Conservation (phyloP, 2,113 vertebrate species). For the Embiotoca jacksoni region DNA sequence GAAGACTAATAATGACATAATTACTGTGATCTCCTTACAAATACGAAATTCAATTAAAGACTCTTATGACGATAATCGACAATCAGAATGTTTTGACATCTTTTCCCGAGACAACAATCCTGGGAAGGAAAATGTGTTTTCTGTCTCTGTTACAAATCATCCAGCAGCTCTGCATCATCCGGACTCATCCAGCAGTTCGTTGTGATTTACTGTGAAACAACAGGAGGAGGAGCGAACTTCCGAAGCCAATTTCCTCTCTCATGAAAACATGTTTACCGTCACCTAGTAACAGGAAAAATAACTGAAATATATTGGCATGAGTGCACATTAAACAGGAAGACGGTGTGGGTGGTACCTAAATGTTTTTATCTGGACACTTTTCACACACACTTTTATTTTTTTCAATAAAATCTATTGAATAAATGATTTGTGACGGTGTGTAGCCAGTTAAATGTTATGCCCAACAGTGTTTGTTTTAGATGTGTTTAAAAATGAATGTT, state of each 20-base stretch:
- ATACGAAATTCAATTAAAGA: not conserved
- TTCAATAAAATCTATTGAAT: no score
- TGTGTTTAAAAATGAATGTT: no score
- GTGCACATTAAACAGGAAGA: not conserved
- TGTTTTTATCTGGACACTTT: not conserved
- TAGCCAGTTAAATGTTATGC: not conserved
- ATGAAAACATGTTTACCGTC: conserved; percentile 52
- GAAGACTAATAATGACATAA: not conserved
- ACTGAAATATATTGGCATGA: conserved; percentile 16
- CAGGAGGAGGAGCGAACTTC: conserved; percentile 43
- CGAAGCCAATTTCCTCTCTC: conserved; percentile 40
- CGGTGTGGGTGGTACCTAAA: not conserved
- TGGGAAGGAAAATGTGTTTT: conserved; percentile 26
- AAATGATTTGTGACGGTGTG: no score
- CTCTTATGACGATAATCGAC: conserved; percentile 5
- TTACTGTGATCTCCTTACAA: conserved; percentile 2
- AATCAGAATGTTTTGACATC: not conserved
- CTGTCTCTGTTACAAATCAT: not conserved
- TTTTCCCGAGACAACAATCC: conserved; percentile 10
- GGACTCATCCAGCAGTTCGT: conserved; percentile 30
- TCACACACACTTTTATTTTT: no score
- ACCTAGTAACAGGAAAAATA: conserved; percentile 45
- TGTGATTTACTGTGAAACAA: conserved; percentile 29
- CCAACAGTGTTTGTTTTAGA: not conserved
- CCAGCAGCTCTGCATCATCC: conserved; percentile 7